Base-by-base conservation (phyloP, 2,888 invertebrate genomes). In the Trisateles emortualis region DNA sequence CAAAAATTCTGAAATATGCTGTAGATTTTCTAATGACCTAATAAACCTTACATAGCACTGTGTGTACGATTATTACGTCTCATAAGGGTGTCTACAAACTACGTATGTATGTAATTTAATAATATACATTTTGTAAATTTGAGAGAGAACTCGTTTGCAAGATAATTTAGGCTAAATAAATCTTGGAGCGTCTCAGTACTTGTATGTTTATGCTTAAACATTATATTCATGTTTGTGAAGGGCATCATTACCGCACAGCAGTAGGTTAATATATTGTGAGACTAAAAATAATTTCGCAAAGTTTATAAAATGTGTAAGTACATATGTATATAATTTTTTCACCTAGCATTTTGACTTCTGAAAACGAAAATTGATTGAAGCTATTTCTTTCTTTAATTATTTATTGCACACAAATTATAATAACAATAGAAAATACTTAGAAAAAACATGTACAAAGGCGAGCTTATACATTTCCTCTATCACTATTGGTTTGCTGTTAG, bases 131-230 rank as follows among this genome's bases (percentile, higher is more conserved):
- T 33, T 33, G 17, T 17, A 19, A 10, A 19, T 17, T 36, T 6
- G 19, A 2, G 4, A 36, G n/a, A n/a, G n/a, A 17, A 17, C 14
- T 33, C 33, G 9, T 33, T 33, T 33, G 33, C 14, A 14, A 33
- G 33, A 33, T 8, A 33, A 33, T 33, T 33, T 33, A 33, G 33
- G 33, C 16, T 33, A 14, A 33, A 14, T 33, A 33, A 33, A 33
- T 14, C 33, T 14, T 33, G 16, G 14, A 8, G 9, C 4, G 26
- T 26, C 5, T 8, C 9, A 33, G 14, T 4, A 33, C 33, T 33
- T 33, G 14, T 33, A 14, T 8, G 13, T n/a, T 33, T 6, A 33
- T 33, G 13, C 14, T 33, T 32, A 32, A 11, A 33, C 33, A 14
- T 33, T 11, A 11, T 1, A 33, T 33, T 5, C 8, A 14, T 10